Evolutionary conservation across 2,113 vertebrate species (phyloP).

Genomic region (Pyrgilauda ruficollis): DNA sequence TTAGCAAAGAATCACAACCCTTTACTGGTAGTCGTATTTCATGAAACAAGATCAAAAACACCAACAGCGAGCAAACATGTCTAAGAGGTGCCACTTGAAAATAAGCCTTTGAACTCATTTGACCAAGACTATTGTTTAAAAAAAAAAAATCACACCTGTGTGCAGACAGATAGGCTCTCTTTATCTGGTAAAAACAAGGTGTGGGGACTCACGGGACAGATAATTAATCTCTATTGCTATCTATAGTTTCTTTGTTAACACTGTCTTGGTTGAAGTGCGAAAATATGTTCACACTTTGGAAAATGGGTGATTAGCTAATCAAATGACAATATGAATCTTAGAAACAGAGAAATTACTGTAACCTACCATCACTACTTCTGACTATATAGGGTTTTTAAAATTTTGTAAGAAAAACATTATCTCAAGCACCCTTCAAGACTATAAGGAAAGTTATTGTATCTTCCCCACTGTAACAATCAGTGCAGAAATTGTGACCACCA

Average conservation of each 20-base stretch:
- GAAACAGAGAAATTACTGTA: slow-evolving; percentile 73
- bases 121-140: slow-evolving; percentile 52
- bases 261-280: slow-evolving; percentile 78
- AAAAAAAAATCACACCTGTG: slow-evolving; percentile 72
- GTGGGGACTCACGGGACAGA: slow-evolving; percentile 73
- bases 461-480: background rate
- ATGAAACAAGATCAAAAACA: slow-evolving; percentile 66
- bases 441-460: background rate
- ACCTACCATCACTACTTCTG: slow-evolving; percentile 57
- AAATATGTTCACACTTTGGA: slow-evolving; percentile 80
- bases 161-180: slow-evolving; percentile 66
- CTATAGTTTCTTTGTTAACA: slow-evolving; percentile 85
- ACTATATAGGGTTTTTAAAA: background rate
- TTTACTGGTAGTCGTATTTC: slow-evolving; percentile 46
- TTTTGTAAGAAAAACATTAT: slow-evolving; percentile 32
- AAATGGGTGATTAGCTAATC: slow-evolving; percentile 81
- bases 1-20: slow-evolving; percentile 52
- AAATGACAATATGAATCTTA: slow-evolving; percentile 79
- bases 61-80: slow-evolving; percentile 39
- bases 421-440: slow-evolving; percentile 12
- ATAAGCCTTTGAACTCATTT: slow-evolving; percentile 68
- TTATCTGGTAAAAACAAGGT: slow-evolving; percentile 76
- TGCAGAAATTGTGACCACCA: background rate
- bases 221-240: slow-evolving; percentile 85
- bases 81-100: slow-evolving; percentile 55